Conservation (phyloP, 2,113 vertebrate genomes). For the Raja brachyura region DNA sequence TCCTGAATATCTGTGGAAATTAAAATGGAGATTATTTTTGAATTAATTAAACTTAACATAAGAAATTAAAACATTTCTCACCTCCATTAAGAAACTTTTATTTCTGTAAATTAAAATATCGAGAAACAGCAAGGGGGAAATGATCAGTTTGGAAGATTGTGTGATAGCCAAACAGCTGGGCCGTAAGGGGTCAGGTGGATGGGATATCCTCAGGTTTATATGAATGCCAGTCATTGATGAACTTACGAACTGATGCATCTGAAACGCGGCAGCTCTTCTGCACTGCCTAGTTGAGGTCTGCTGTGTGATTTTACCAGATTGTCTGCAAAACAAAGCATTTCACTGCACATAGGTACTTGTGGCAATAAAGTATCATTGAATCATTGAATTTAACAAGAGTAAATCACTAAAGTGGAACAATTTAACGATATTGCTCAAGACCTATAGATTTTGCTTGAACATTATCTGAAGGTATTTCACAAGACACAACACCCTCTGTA, state of each 20-base stretch:
- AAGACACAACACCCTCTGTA: constrained; percentile 45
- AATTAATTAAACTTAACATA: no score
- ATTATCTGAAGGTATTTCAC: constrained; percentile 43
- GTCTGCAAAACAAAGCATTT: no score
- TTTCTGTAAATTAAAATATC: constrained; percentile 42
- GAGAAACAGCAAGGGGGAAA: constrained; percentile 36
- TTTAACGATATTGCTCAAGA: not conserved
- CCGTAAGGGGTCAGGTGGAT: constrained; percentile 34
- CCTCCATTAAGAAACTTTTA: constrained; percentile 37
- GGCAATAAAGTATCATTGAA: constrained; percentile 9
- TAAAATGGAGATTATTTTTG: no score
- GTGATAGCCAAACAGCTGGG: constrained; percentile 15
- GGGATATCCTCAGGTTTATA: constrained; percentile 46
- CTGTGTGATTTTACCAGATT: no score
- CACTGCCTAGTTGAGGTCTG: no score
- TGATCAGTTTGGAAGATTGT: not conserved
- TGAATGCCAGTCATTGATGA: constrained; percentile 43
- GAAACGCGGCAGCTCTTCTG: no score
- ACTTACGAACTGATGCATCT: no score
- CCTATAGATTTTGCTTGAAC: constrained; percentile 45
- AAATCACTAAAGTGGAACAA: constrained; percentile 40
- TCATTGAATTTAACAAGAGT: no score
- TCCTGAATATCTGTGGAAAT: constrained; percentile 38
- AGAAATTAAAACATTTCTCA: constrained; percentile 41
- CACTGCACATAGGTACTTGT: no score